Conservation (phyloP, 2,888 invertebrate species). For the Argyresthia goedartella region DNA sequence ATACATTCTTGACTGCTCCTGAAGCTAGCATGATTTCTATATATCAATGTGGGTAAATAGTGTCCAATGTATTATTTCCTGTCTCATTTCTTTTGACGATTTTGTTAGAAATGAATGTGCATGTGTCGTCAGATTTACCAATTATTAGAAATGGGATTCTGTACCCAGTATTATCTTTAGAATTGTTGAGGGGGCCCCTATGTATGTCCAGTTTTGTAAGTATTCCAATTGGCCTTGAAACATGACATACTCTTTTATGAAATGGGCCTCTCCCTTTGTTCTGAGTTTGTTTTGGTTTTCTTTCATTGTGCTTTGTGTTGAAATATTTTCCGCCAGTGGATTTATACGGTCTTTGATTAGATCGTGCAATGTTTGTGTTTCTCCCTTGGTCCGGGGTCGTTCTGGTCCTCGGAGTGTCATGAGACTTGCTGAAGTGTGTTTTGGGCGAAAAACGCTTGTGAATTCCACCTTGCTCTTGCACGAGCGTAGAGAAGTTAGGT, state of each 20-base stretch:
- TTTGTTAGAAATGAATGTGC: background rate
- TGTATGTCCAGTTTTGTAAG: background rate
- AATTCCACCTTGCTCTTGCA: conserved; percentile 13
- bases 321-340: background rate
- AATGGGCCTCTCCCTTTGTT: background rate
- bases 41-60: too few relatives aligned
- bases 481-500: conserved; percentile 7
- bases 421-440: background rate
- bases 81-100: background rate
- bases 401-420: background rate
- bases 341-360: background rate
- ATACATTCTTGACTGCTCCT: too few relatives aligned
- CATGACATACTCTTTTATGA: background rate
- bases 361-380: background rate
- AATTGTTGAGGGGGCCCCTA: background rate
- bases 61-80: too few relatives aligned
- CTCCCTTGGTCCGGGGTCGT: background rate
- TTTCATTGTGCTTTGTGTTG: background rate
- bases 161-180: background rate
- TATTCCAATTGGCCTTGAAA: background rate
- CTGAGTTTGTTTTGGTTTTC: background rate
- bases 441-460: conserved; percentile 11
- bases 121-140: background rate
- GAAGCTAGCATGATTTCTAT: too few relatives aligned
- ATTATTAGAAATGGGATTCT: conserved; percentile 1